Evolutionary conservation across 1,140 invertebrate genomes (phyloP).

Genomic region (Ganaspis sp.): DNA sequence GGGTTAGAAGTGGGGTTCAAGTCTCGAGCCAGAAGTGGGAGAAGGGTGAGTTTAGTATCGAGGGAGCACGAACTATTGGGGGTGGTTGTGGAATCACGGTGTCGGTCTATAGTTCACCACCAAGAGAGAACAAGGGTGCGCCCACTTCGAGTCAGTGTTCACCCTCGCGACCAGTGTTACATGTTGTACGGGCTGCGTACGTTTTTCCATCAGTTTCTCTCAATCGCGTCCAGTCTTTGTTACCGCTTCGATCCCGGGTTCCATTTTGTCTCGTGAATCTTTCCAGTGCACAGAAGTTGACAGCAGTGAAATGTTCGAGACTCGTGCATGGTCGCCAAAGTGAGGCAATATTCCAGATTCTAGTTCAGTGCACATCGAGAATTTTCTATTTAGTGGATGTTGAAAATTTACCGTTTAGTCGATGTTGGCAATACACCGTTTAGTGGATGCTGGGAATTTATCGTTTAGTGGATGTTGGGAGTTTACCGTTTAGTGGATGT

Average conservation of each 20-base stretch:
- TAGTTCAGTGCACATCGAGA: neutral
- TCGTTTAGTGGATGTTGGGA: no score
- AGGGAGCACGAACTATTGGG: slow-evolving; percentile 47
- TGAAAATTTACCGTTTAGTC: neutral
- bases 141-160: slow-evolving; percentile 63
- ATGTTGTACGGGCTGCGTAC: slow-evolving; percentile 37
- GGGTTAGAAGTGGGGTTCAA: slow-evolving; percentile 34
- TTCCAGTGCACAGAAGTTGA: neutral
- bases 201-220: neutral
- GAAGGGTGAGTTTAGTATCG: slow-evolving; percentile 55
- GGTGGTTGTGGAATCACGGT: slow-evolving; percentile 56
- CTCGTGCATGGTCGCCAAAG: slow-evolving; percentile 23
- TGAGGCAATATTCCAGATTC: neutral
- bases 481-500: neutral
- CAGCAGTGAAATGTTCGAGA: slow-evolving; percentile 40
- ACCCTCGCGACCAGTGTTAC: slow-evolving; percentile 45
- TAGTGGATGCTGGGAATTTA: no score
- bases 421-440: no score
- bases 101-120: slow-evolving; percentile 52
- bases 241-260: neutral
- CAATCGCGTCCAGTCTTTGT: slow-evolving; percentile 8
- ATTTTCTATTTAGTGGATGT: neutral
- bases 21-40: slow-evolving; percentile 18
- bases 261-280: slow-evolving; percentile 27
- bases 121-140: slow-evolving; percentile 67